These are phyloP conservation scores for Melopsittacus undulatus DNA, from an alignment of 2,797 vertebrate genomes.

Conservation along the genomic window DNA sequence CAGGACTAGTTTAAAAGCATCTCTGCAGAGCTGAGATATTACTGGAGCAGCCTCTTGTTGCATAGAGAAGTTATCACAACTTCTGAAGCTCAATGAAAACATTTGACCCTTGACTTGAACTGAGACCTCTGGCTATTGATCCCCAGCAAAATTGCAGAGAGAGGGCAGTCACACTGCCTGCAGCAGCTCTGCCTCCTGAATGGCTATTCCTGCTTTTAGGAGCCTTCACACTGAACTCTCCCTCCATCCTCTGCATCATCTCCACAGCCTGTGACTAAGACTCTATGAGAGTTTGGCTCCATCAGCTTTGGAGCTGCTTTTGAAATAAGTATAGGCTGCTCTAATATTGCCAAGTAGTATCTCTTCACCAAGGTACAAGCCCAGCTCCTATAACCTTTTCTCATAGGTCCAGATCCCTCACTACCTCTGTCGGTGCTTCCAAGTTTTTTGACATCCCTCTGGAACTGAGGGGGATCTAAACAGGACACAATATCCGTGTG, in stretches of 20 bases:
- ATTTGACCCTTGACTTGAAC: constrained; percentile 51
- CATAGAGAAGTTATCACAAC: neutral
- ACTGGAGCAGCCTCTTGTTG: neutral
- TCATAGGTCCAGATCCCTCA: neutral
- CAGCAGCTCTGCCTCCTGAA: neutral
- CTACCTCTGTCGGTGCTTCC: neutral
- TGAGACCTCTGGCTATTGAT: constrained; percentile 39
- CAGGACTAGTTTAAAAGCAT: neutral
- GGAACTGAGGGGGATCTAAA: neutral
- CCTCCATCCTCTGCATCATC: neutral
- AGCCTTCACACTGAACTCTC: neutral
- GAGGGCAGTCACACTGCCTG: neutral
- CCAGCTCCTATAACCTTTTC: neutral
- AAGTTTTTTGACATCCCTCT: neutral
- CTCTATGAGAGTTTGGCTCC: neutral
- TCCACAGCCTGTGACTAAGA: neutral
- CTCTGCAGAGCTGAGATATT: neutral
- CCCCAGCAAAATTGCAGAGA: constrained; percentile 10
- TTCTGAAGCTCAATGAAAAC: constrained; percentile 17
- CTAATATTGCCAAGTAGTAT: neutral
- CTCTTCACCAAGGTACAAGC: neutral
- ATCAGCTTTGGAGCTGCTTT: neutral
- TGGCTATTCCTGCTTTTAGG: neutral
- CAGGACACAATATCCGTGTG: neutral
- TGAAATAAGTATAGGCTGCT: neutral